A percentile compares a stretch with the other conserved stretches of the same genome.
phyloP scores from a whole-genome alignment of 2,888 invertebrate species.

The Cremastinae sp. region DNA sequence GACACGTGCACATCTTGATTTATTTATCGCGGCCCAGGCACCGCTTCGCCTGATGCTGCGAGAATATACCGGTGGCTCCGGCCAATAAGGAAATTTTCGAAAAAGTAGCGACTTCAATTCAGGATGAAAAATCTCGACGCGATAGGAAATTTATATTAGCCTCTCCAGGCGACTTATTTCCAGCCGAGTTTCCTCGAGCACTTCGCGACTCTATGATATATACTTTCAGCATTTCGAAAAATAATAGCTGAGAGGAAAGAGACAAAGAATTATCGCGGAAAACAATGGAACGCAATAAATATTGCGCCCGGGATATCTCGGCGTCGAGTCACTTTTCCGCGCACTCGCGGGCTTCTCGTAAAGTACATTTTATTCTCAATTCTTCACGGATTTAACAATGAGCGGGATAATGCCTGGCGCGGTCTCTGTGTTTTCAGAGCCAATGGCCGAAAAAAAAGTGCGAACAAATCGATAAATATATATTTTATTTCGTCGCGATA shows the following conservation, averaged over 20 bases:
- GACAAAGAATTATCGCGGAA: conserved; percentile 22
- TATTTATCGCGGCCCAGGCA: conserved; percentile 47
- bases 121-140: neutral
- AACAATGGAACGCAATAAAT: conserved; percentile 55
- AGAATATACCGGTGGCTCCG: conserved; percentile 25
- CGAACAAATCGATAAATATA: neutral
- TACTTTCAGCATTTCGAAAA: neutral
- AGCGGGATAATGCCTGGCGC: neutral
- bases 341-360: conserved; percentile 2
- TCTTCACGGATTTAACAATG: neutral
- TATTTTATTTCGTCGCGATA: conserved; percentile 6
- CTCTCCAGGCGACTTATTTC: neutral
- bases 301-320: conserved; percentile 38
- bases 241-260: conserved; percentile 27
- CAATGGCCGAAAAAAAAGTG: neutral
- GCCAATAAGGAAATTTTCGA: conserved; percentile 7
- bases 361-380: neutral
- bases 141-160: conserved; percentile 29
- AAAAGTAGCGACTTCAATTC: neutral
- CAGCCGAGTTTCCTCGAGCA: conserved; percentile 33
- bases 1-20: conserved; percentile 58
- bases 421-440: neutral
- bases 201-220: conserved; percentile 16
- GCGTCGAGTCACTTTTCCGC: conserved; percentile 2
- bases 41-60: conserved; percentile 8